These are phyloP conservation scores for Lypha dubia DNA, from an alignment of 2,888 invertebrate genomes.

Conservation along the genomic window DNA sequence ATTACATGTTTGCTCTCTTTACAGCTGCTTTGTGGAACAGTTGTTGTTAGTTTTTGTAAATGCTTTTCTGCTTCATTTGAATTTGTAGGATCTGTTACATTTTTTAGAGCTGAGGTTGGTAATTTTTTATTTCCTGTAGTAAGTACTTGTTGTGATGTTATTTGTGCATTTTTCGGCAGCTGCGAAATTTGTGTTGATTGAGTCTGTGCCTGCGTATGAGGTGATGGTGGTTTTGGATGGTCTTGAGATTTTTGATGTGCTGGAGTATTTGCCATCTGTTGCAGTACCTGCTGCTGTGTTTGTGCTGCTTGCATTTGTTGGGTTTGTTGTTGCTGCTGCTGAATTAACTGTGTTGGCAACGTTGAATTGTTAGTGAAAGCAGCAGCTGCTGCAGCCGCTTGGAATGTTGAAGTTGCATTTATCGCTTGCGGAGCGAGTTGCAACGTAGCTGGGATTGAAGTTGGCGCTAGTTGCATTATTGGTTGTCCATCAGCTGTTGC, in stretches of 20 bases:
- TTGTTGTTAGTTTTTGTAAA: conserved; percentile 9
- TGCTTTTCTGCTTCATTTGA: conserved; percentile 74
- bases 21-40: background rate
- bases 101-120: conserved; percentile 4
- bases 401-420: conserved; percentile 77
- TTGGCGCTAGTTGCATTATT: conserved; percentile 82
- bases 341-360: conserved; percentile 47
- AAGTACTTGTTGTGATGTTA: conserved; percentile 74
- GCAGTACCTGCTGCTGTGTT: conserved; percentile 62
- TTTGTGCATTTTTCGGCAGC: conserved; percentile 67
- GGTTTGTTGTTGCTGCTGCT: conserved; percentile 58
- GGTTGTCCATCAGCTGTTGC: conserved; percentile 83
- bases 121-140: conserved; percentile 48
- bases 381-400: conserved; percentile 68
- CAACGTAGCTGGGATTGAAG: conserved; percentile 82
- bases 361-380: conserved; percentile 49
- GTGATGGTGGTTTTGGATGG: conserved; percentile 60
- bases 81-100: conserved; percentile 15
- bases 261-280: conserved; percentile 43
- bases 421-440: conserved; percentile 80
- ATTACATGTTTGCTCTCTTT: background rate
- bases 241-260: background rate
- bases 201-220: conserved; percentile 22
- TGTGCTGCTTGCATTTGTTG: conserved; percentile 65
- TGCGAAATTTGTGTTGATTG: conserved; percentile 50